Conservation (phyloP, 2,888 invertebrate species). For the Cataglyphis cursor region DNA sequence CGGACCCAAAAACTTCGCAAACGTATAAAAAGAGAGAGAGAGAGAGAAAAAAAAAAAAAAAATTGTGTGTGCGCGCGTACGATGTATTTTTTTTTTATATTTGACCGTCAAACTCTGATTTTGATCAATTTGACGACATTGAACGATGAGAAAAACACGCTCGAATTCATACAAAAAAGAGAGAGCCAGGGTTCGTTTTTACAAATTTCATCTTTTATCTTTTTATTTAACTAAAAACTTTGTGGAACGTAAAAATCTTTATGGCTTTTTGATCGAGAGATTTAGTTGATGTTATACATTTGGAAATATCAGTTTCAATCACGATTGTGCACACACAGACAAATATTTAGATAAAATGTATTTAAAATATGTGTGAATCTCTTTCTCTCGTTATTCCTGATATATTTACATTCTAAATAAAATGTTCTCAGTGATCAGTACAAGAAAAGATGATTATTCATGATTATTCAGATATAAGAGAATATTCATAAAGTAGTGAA, state of each 20-base stretch:
- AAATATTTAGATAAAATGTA: background rate
- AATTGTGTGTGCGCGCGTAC: background rate
- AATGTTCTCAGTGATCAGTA: background rate
- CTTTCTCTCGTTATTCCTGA: background rate
- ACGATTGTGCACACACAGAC: background rate
- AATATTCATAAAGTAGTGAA: background rate
- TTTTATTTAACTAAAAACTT: background rate
- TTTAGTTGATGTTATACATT: background rate
- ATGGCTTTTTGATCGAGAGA: background rate
- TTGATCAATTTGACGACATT: conserved; percentile 60
- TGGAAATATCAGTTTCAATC: background rate
- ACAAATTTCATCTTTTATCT: background rate
- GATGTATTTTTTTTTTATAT: conserved; percentile 23
- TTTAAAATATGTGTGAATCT: background rate
- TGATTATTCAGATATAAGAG: too few species aligned
- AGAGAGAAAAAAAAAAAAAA: background rate
- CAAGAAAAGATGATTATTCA: too few species aligned
- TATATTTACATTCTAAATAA: background rate
- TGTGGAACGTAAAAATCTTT: background rate
- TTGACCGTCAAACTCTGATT: conserved; percentile 50
- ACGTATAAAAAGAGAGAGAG: background rate
- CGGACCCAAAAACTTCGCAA: conserved; percentile 19
- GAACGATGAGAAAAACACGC: conserved; percentile 55
- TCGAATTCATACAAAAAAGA: background rate
- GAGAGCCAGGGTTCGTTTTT: background rate